Evolutionary conservation across 2,888 invertebrate genomes (phyloP).

Genomic region (Tubulanus polymorphus): DNA sequence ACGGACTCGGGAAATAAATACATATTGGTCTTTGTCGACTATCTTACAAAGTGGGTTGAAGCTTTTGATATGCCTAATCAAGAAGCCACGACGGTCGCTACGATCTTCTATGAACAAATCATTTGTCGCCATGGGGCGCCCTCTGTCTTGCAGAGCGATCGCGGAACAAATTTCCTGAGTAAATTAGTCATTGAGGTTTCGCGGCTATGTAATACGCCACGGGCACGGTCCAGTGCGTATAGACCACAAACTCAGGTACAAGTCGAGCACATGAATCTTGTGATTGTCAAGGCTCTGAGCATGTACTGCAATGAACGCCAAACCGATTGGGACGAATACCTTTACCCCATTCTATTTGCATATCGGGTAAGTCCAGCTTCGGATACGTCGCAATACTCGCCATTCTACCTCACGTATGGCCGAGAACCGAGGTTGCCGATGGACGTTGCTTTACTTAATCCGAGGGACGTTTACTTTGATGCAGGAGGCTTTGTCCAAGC

Average conservation of each 20-base stretch:
- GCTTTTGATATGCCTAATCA: slow-evolving; percentile 25
- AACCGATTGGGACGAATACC: neutral
- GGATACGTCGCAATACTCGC: neutral
- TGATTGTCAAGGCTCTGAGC: neutral
- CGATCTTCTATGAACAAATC: neutral
- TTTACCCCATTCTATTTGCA: neutral
- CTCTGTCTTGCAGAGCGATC: neutral
- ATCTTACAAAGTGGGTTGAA: slow-evolving; percentile 20
- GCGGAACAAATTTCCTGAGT: neutral
- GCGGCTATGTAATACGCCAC: neutral
- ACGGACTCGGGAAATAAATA: too few species aligned
- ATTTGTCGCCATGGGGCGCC: neutral
- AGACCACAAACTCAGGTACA: neutral
- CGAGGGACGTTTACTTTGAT: neutral
- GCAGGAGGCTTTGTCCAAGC: neutral
- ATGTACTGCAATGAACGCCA: neutral
- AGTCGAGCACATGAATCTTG: neutral
- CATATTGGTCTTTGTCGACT: slow-evolving; percentile 19
- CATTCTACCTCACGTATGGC: neutral
- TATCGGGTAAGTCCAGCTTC: neutral
- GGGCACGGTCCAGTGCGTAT: neutral
- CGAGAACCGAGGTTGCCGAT: neutral
- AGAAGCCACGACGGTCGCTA: slow-evolving; percentile 14
- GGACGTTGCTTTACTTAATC: neutral
- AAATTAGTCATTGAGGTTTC: neutral